A percentile compares a stretch with the other conserved stretches of the same genome.
These are phyloP conservation scores for Ancistrus triradiatus DNA, from an alignment of 2,113 vertebrate species.

Conservation along the genomic window DNA sequence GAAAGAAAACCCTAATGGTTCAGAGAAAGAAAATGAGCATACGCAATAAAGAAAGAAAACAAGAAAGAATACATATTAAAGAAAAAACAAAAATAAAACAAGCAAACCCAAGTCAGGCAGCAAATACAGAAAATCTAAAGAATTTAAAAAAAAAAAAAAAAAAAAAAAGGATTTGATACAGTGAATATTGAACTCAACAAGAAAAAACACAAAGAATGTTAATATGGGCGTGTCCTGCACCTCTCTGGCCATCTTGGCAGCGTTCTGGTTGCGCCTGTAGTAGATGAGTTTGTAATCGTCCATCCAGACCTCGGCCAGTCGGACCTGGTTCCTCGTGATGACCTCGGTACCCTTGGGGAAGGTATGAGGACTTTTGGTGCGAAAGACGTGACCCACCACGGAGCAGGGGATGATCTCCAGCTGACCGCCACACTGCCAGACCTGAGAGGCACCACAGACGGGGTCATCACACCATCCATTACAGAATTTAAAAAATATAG, in stretches of 20 bases:
- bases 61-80: no score
- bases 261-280: conserved; percentile 85
- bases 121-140: no score
- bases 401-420: conserved; percentile 94
- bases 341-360: conserved; percentile 93
- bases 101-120: no score
- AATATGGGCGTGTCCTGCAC: conserved; percentile 55
- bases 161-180: no score
- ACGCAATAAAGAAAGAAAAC: no score
- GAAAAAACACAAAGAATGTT: no score
- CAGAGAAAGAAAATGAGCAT: no score
- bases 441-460: conserved; percentile 60
- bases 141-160: no score
- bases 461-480: no score
- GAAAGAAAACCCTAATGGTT: no score
- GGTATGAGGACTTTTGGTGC: conserved; percentile 92
- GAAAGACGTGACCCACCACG: conserved; percentile 93
- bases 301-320: conserved; percentile 97
- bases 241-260: conserved; percentile 80
- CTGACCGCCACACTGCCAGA: conserved; percentile 93
- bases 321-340: conserved; percentile 91
- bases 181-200: no score
- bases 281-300: conserved; percentile 86
- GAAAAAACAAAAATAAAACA: no score
- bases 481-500: background rate